These are phyloP conservation scores for Macrochelys suwanniensis DNA, from an alignment of 2,797 vertebrate species.

Conservation along the genomic window DNA sequence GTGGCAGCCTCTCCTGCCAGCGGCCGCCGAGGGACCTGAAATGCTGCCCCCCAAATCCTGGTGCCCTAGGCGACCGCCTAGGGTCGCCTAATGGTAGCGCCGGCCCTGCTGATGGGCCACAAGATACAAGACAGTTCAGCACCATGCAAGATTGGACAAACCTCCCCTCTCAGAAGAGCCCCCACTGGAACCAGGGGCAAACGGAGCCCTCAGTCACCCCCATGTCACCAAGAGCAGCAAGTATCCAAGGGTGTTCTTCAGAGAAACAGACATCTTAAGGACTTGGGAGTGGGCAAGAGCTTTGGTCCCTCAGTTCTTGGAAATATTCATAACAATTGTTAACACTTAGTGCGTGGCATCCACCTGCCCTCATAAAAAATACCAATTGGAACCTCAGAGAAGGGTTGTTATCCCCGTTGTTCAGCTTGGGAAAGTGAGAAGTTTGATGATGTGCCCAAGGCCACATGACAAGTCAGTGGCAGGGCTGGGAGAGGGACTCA, in stretches of 20 bases:
- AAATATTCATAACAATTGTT: neutral
- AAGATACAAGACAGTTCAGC: conserved; percentile 22
- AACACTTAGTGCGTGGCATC: neutral
- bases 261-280: conserved; percentile 18
- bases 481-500: neutral
- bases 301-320: neutral
- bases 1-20: too few species aligned
- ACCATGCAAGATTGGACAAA: neutral
- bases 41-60: too few species aligned
- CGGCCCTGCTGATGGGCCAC: neutral
- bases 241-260: neutral
- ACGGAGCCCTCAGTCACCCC: conserved; percentile 16
- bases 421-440: neutral
- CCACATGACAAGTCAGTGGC: neutral
- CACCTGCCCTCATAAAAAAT: conserved; percentile 24
- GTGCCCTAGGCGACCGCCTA: too few species aligned
- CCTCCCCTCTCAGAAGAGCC: neutral
- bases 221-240: neutral
- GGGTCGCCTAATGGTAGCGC: too few species aligned
- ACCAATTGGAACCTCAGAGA: conserved; percentile 18
- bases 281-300: conserved; percentile 1
- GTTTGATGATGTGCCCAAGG: neutral
- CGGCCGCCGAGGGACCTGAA: too few species aligned
- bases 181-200: neutral
- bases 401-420: conserved; percentile 19